These are phyloP conservation scores for Dermatophagoides farinae DNA, from an alignment of 1,140 invertebrate species.

Conservation along the genomic window DNA sequence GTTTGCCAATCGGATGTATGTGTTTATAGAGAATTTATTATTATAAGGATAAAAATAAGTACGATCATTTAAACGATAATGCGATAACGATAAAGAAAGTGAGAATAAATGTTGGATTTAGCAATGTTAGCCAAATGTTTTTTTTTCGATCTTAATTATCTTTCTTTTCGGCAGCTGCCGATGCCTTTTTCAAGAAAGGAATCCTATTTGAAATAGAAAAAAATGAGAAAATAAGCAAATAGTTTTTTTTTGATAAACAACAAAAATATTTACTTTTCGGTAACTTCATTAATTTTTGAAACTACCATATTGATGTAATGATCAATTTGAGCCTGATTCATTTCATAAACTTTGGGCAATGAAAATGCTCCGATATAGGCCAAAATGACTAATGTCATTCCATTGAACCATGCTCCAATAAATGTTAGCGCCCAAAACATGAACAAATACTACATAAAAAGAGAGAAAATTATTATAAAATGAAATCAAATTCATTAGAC, in stretches of 20 bases:
- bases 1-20: too few relatives aligned
- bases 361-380: conserved; percentile 79
- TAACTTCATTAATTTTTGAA: conserved; percentile 35
- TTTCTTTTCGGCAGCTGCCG: not conserved
- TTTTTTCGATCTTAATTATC: not conserved
- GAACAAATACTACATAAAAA: conserved; percentile 50
- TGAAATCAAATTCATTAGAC: not conserved
- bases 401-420: conserved; percentile 91
- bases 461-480: not conserved
- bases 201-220: not conserved
- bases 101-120: too few relatives aligned
- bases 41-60: too few relatives aligned
- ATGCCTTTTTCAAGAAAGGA: not conserved
- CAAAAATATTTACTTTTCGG: conserved; percentile 3
- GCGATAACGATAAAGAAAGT: not conserved
- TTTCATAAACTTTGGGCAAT: conserved; percentile 89
- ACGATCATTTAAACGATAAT: too few relatives aligned
- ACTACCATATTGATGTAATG: conserved; percentile 67
- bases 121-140: not conserved
- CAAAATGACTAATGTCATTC: conserved; percentile 83
- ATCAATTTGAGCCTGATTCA: conserved; percentile 90
- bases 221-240: not conserved
- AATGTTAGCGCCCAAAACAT: conserved; percentile 85
- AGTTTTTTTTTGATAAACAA: not conserved
- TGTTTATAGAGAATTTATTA: too few relatives aligned